Percentiles rank a stretch among this genome's conserved stretches.
Evolutionary conservation across 2,113 vertebrate species (phyloP).

Genomic region (Campylomormyrus numenius): DNA sequence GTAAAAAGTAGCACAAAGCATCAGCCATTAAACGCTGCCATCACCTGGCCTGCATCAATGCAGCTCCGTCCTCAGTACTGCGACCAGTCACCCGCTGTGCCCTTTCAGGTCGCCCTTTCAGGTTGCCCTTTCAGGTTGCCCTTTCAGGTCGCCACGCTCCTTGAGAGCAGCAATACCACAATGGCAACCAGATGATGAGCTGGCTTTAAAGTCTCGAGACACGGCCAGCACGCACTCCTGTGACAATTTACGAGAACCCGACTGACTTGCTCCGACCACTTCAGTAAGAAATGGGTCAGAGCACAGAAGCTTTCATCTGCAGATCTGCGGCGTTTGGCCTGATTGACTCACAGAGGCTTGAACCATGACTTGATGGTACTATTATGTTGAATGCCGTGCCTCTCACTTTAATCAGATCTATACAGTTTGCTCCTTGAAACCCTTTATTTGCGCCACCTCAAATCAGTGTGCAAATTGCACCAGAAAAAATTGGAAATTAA

Average conservation of each 20-base stretch:
- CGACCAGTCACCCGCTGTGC: slow-evolving; percentile 2
- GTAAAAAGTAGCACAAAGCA: not conserved
- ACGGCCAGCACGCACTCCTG: slow-evolving; percentile 2
- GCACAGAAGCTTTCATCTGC: slow-evolving; percentile 35
- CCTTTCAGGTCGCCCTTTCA: slow-evolving; percentile 38
- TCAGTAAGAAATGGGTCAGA: slow-evolving; percentile 34
- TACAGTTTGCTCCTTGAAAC: slow-evolving; percentile 1
- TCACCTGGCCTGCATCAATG: not conserved
- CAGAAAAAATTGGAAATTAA: not conserved
- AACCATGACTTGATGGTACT: slow-evolving; percentile 9
- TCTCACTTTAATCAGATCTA: slow-evolving; percentile 26
- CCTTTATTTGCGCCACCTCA: not conserved
- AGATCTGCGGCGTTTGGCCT: slow-evolving; percentile 15
- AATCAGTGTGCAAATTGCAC: slow-evolving; percentile 15
- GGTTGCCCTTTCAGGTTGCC: slow-evolving; percentile 25
- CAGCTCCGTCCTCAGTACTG: not conserved
- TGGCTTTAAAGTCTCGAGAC: slow-evolving; percentile 36
- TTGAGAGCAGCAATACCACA: slow-evolving; percentile 51
- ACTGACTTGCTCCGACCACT: slow-evolving; percentile 30
- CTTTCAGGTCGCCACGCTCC: slow-evolving; percentile 19
- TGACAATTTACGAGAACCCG: slow-evolving; percentile 31
- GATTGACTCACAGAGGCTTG: not conserved
- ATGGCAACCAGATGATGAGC: slow-evolving; percentile 59
- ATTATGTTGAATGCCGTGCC: not conserved
- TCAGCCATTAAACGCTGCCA: not conserved